These are phyloP conservation scores for Sebastes ruberrimus DNA, from an alignment of 2,797 vertebrate species.

Conservation along the genomic window DNA sequence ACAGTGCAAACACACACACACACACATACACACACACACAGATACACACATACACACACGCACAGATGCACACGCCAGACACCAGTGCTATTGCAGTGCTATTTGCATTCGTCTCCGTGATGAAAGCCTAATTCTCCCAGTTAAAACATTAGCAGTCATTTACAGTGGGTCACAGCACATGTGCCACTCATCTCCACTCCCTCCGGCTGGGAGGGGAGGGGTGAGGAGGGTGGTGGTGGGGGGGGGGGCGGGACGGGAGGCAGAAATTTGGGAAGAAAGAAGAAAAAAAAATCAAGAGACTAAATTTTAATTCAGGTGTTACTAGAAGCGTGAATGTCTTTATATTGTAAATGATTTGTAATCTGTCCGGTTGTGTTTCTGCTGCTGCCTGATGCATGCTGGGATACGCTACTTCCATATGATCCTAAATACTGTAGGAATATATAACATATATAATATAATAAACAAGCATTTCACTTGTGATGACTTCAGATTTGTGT, in stretches of 20 bases:
- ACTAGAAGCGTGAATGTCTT: background rate
- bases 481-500: background rate
- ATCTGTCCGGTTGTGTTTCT: background rate
- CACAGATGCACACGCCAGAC: slow-evolving; percentile 44
- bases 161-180: slow-evolving; percentile 91
- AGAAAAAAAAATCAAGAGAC: background rate
- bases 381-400: background rate
- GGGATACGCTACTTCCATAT: background rate
- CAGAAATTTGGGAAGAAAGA: slow-evolving; percentile 27
- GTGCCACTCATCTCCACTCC: slow-evolving; percentile 71
- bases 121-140: slow-evolving; percentile 99
- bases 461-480: background rate
- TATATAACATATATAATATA: background rate
- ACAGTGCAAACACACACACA: slow-evolving; percentile 74
- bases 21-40: slow-evolving; percentile 8
- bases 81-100: slow-evolving; percentile 75
- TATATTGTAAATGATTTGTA: slow-evolving; percentile 4
- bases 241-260: background rate
- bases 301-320: background rate
- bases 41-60: slow-evolving; percentile 35
- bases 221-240: too few species aligned
- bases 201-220: slow-evolving; percentile 18
- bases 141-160: slow-evolving; percentile 99
- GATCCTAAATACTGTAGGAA: background rate
- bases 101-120: slow-evolving; percentile 98